These are phyloP conservation scores for Apodemia mormo DNA, from an alignment of 2,888 invertebrate genomes.

Conservation along the genomic window DNA sequence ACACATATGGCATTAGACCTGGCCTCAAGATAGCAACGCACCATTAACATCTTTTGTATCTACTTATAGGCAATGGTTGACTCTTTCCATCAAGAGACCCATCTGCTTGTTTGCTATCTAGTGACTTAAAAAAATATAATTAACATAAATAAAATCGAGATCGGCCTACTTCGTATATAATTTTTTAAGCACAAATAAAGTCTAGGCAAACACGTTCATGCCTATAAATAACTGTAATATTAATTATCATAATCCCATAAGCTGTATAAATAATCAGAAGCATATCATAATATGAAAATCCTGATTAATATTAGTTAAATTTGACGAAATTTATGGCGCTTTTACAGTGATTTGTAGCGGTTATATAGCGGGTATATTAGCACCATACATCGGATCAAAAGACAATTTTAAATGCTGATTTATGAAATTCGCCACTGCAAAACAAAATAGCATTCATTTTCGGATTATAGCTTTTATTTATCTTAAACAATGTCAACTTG, in stretches of 20 bases:
- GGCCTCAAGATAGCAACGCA: no score
- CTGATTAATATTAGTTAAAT: conserved; percentile 6
- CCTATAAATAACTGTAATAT: not conserved
- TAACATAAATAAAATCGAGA: no score
- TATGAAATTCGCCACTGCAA: not conserved
- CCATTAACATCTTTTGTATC: no score
- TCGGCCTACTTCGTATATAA: no score
- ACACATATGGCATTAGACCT: no score
- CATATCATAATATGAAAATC: conserved; percentile 10
- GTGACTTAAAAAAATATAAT: no score
- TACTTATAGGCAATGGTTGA: no score
- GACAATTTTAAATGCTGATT: not conserved
- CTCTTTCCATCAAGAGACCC: no score
- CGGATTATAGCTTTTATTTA: not conserved
- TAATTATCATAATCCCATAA: not conserved
- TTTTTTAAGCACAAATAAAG: no score
- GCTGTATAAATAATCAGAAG: not conserved
- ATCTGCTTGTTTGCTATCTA: no score
- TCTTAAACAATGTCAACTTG: not conserved
- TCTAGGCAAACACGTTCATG: no score
- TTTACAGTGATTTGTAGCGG: conserved; percentile 7
- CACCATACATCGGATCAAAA: not conserved
- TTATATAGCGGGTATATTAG: not conserved
- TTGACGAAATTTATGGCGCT: conserved; percentile 6
- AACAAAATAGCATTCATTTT: not conserved